phyloP scores from a whole-genome alignment of 2,113 vertebrate genomes.

The Agelaius phoeniceus region DNA sequence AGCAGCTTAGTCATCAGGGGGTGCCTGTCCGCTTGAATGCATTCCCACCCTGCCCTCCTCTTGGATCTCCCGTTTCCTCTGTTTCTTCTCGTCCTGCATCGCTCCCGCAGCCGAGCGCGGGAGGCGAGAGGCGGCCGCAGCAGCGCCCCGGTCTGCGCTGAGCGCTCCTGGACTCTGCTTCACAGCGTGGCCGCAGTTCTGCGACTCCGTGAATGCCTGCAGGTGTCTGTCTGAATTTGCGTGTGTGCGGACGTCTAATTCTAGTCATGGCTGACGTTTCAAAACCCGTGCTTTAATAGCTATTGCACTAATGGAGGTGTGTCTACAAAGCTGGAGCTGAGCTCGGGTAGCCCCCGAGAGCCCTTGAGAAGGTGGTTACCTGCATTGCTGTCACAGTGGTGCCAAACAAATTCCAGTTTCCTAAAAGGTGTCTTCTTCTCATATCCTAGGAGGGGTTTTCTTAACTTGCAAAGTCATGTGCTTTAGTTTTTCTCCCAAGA shows the following conservation, averaged over 20 bases:
- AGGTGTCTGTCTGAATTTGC: not conserved
- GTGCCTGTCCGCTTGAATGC: not conserved
- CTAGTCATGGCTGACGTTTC: fast-evolving
- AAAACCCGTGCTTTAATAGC: not conserved
- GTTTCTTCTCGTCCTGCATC: not conserved
- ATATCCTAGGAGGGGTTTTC: not conserved
- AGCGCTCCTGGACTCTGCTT: fast-evolving
- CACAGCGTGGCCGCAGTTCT: fast-evolving
- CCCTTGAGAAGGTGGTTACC: fast-evolving
- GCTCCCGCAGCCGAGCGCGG: not conserved
- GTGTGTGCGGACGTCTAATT: no score
- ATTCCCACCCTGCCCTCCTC: not conserved
- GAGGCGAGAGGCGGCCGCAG: not conserved
- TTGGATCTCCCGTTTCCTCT: not conserved
- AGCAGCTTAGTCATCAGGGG: not conserved
- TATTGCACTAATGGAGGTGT: fast-evolving
- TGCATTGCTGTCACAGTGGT: not conserved
- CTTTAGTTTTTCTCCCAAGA: not conserved
- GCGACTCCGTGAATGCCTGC: not conserved
- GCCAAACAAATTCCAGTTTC: not conserved
- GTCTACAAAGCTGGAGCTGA: not conserved
- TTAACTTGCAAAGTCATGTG: not conserved
- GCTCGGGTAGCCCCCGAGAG: not conserved
- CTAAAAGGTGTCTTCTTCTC: not conserved
- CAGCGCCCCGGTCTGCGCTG: not conserved